Evolutionary conservation across 2,113 vertebrate genomes (phyloP).

Genomic region (Gadus macrocephalus): DNA sequence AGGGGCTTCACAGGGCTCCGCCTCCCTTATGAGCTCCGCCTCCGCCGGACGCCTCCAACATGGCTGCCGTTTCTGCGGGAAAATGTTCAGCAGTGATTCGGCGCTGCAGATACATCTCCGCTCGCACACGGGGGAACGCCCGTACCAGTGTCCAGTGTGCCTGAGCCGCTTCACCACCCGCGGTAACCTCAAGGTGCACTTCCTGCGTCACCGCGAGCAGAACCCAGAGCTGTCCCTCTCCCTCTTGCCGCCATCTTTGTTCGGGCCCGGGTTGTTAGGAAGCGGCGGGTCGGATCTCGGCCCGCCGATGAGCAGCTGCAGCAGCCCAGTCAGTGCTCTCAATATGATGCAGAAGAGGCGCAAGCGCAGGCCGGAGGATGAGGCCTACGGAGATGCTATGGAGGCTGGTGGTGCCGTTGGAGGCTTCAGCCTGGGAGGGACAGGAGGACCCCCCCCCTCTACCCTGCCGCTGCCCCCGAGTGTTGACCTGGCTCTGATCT

Average conservation of each 20-base stretch:
- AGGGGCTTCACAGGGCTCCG: constrained; percentile 40
- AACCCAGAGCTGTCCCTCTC: constrained; percentile 90
- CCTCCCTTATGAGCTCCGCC: constrained; percentile 41
- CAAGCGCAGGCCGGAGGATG: constrained; percentile 65
- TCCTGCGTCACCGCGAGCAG: constrained; percentile 87
- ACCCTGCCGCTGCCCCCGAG: constrained; percentile 72
- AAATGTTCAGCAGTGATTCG: constrained; percentile 87
- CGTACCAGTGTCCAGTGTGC: constrained; percentile 89
- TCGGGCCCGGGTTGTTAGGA: constrained; percentile 56
- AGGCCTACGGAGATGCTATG: constrained; percentile 53
- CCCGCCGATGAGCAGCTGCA: constrained; percentile 41
- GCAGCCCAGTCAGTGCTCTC: constrained; percentile 49
- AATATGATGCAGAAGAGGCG: constrained; percentile 68
- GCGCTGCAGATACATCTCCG: constrained; percentile 89
- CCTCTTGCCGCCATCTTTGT: constrained; percentile 80
- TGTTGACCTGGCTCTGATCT: constrained; percentile 75
- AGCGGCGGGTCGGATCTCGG: constrained; percentile 51
- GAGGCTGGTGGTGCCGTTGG: constrained; percentile 43
- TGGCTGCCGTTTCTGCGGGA: constrained; percentile 86
- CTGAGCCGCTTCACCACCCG: constrained; percentile 90
- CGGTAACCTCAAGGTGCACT: constrained; percentile 91
- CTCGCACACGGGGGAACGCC: constrained; percentile 88
- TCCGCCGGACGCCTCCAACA: constrained; percentile 67
- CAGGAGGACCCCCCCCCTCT: constrained; percentile 67
- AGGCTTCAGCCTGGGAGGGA: constrained; percentile 52